Percentiles rank a stretch among this genome's conserved stretches.
Conservation (phyloP, 2,888 invertebrate genomes). For the Phyllotreta striolata region DNA sequence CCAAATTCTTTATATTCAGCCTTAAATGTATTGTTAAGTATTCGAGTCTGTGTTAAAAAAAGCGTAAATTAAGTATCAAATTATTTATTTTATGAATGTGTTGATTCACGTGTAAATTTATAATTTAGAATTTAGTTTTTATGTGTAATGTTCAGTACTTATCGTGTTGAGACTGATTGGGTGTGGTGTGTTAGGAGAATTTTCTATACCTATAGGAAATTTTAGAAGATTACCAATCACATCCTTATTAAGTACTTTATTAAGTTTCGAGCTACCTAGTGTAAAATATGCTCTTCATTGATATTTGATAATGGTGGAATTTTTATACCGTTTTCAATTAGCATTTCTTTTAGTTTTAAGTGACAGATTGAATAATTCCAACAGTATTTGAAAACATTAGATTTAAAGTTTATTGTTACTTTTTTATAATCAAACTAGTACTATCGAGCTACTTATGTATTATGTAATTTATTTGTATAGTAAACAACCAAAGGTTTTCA, state of each 20-base stretch:
- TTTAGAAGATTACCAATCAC: too few relatives aligned
- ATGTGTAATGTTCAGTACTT: constrained; percentile 43
- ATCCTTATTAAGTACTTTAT: constrained; percentile 1
- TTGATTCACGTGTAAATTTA: constrained; percentile 45
- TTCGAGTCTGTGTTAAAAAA: constrained; percentile 37
- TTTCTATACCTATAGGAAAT: neutral
- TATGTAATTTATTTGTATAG: constrained; percentile 37
- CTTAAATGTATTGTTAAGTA: constrained; percentile 38
- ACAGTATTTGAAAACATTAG: constrained; percentile 33
- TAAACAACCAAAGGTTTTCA: constrained; percentile 49
- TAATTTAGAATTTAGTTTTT: constrained; percentile 37
- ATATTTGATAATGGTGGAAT: too few relatives aligned
- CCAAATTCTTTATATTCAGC: constrained; percentile 38
- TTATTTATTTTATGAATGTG: constrained; percentile 43
- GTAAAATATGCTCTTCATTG: neutral
- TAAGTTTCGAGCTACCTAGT: neutral
- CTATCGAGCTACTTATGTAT: constrained; percentile 28
- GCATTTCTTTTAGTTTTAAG: constrained; percentile 19
- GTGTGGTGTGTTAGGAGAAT: constrained; percentile 3
- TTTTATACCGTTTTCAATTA: neutral
- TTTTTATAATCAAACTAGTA: constrained; percentile 35
- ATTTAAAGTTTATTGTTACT: constrained; percentile 34
- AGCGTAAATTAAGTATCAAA: constrained; percentile 29
- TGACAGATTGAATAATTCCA: constrained; percentile 15
- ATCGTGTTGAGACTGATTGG: constrained; percentile 39